Base-by-base conservation (phyloP, 2,888 invertebrate genomes). In the Morpho deidamia region DNA sequence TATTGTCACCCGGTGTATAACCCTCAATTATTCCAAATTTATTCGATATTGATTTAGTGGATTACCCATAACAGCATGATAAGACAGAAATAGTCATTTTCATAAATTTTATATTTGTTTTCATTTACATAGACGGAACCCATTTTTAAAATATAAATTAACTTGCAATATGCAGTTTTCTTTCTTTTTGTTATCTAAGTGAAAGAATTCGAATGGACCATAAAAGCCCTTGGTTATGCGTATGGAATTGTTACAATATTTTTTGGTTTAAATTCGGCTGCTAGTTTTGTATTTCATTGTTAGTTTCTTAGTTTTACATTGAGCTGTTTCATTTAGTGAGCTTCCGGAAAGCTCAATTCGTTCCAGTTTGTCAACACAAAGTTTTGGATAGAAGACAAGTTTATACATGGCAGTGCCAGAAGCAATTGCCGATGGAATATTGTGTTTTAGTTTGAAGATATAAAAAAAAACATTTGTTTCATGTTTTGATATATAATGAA, bases 341-440 rank as follows among this genome's bases (percentile, higher is more conserved):
- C 83, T 83, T 81, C 83, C 74, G 81, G 79, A 75, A 60, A 57
- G 55, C 65, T 60, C 65, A 62, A 63, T 74, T 66, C 65, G 63
- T 71, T 66, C 62, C 58, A 63, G 67, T 67, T 67, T 60, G 64
- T 66, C 64, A 59, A 59, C 60, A 47, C 43, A 61, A 59, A 55
- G 62, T 56, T 64, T 60, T 48, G 54, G 55, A 50, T 40, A 62
- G 61, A 64, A 46, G 46, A 34, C 52, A 54, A 59, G 57, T 57
- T 52, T 56, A 51, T 42, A 56, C 44, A 55, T 37, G 56, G 46
- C 50, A 52, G 39, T 52, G 59, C 52, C 57, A 57, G 54, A 59
- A 55, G 51, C 14, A 44, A 48, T 47, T 42, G 11, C 34, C 37
- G 12, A 47, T 49, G 44, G 10, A 40, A 37, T 49, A 50, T 44